Conservation (phyloP, 2,797 vertebrate genomes). For the Schizopygopsis malacanthus region DNA sequence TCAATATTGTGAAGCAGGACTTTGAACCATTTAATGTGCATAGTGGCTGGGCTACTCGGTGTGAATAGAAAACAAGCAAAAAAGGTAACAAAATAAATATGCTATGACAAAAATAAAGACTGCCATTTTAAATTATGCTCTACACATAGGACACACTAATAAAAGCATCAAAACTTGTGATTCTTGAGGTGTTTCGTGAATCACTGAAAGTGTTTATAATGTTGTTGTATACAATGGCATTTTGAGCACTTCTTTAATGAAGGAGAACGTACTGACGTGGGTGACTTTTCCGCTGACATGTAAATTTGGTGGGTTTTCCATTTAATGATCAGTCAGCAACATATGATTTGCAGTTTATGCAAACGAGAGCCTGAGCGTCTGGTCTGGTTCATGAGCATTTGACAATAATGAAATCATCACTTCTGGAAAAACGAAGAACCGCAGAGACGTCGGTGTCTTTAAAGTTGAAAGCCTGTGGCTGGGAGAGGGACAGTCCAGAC, state of each 20-base stretch:
- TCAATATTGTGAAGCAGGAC: neutral
- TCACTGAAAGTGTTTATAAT: neutral
- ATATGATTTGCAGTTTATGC: constrained; percentile 29
- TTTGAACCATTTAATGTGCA: neutral
- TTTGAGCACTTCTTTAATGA: constrained; percentile 9
- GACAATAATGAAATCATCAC: constrained; percentile 18
- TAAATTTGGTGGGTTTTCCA: neutral
- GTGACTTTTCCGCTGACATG: constrained; percentile 20
- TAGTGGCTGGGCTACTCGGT: neutral
- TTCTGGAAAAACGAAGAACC: constrained; percentile 8
- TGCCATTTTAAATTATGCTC: neutral
- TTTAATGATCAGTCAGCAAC: constrained; percentile 45
- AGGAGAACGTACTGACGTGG: neutral
- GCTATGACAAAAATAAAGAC: neutral
- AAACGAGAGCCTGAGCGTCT: neutral
- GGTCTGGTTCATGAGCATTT: neutral
- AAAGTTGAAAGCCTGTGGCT: neutral
- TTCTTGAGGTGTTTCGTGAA: neutral
- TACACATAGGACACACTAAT: neutral
- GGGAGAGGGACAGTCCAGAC: constrained; percentile 1
- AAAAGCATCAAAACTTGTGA: neutral
- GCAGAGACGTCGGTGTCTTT: neutral
- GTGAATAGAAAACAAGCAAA: neutral
- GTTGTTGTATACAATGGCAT: neutral
- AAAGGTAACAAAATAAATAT: neutral